A percentile compares a stretch with the other conserved stretches of the same genome.
Conservation (phyloP, 2,888 invertebrate genomes). For the Nemoura dubitans region DNA sequence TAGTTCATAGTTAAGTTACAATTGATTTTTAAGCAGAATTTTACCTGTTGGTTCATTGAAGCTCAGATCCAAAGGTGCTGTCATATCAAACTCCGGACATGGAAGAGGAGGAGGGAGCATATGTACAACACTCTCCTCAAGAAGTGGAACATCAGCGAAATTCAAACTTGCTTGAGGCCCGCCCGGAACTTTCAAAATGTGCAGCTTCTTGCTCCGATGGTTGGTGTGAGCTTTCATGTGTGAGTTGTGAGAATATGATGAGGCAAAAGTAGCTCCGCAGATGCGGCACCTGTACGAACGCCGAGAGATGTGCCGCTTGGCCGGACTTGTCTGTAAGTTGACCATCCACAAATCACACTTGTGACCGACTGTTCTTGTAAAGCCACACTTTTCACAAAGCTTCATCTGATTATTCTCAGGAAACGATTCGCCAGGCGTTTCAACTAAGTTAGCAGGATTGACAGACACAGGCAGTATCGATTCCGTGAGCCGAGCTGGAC, state of each 20-base stretch:
- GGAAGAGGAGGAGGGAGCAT: not conserved
- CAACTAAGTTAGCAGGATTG: not conserved
- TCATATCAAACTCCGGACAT: not conserved
- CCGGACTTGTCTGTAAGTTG: not conserved
- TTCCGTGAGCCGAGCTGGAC: not conserved
- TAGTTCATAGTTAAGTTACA: too few relatives aligned
- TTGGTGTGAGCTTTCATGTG: slow-evolving; percentile 54
- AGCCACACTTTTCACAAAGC: not conserved
- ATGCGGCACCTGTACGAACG: slow-evolving; percentile 54
- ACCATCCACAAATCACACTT: not conserved
- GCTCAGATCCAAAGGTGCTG: not conserved
- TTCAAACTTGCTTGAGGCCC: not conserved
- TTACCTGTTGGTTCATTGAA: not conserved
- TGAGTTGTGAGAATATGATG: slow-evolving; percentile 55
- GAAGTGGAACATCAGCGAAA: not conserved
- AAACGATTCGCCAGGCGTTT: not conserved
- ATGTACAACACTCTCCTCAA: not conserved
- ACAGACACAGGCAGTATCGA: not conserved
- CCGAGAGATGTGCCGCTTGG: slow-evolving; percentile 36
- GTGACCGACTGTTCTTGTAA: not conserved
- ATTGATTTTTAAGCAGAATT: not conserved
- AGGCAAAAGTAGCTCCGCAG: slow-evolving; percentile 54
- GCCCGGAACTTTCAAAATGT: slow-evolving; percentile 12
- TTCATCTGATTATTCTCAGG: not conserved
- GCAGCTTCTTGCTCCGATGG: slow-evolving; percentile 40